Percentiles rank a stretch among this genome's conserved stretches.
Conservation (phyloP, 2,797 vertebrate genomes). For the Nothura maculosa region DNA sequence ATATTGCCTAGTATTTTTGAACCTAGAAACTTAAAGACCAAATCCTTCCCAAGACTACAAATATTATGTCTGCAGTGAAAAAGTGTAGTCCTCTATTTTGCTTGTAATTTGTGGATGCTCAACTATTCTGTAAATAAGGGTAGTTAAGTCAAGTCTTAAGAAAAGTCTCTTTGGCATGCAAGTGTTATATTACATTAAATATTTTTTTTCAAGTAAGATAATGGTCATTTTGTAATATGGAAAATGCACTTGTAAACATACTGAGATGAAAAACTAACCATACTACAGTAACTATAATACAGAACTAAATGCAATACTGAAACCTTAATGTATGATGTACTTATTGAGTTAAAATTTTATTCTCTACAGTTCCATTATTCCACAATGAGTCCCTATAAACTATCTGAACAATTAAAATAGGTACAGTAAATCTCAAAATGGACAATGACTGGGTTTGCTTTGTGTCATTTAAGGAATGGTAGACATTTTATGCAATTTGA, state of each 20-base stretch:
- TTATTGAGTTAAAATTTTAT: background rate
- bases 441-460: background rate
- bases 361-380: background rate
- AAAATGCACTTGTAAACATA: background rate
- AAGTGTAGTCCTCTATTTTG: background rate
- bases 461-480: background rate
- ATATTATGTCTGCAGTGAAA: background rate
- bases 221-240: background rate
- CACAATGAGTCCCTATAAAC: background rate
- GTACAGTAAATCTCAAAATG: too few species aligned
- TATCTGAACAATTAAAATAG: background rate
- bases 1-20: background rate
- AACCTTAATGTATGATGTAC: background rate
- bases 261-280: background rate
- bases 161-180: background rate
- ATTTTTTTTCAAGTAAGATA: background rate
- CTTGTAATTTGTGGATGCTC: background rate
- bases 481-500: background rate
- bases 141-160: background rate
- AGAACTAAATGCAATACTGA: background rate
- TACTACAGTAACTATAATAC: background rate
- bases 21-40: background rate
- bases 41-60: background rate
- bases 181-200: background rate
- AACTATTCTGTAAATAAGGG: background rate